Evolutionary conservation across 2,797 vertebrate species (phyloP).

Genomic region (Lepus townsendii): DNA sequence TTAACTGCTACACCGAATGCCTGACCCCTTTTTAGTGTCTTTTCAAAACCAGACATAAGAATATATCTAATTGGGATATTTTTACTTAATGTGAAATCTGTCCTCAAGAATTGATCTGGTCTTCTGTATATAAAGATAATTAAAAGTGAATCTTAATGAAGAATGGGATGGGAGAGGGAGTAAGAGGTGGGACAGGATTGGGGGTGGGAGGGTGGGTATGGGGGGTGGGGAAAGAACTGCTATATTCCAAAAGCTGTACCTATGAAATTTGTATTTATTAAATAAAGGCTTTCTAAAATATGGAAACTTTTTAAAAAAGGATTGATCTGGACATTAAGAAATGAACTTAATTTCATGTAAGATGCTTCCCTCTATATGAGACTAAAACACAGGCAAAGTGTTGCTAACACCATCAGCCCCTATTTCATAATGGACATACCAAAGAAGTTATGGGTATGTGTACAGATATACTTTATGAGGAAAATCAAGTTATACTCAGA

Average conservation of each 20-base stretch:
- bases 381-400: background rate
- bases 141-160: too few species aligned
- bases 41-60: constrained; percentile 18
- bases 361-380: background rate
- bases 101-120: background rate
- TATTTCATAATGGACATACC: background rate
- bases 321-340: constrained; percentile 38
- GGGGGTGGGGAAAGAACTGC: too few species aligned
- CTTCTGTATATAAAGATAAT: too few species aligned
- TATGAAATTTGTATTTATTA: too few species aligned
- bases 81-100: constrained; percentile 40
- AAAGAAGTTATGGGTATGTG: background rate
- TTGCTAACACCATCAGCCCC: background rate
- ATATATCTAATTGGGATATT: background rate
- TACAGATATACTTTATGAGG: background rate
- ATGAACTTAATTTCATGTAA: background rate
- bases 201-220: too few species aligned
- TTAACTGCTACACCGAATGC: too few species aligned
- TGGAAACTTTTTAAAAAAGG: background rate
- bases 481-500: constrained; percentile 44
- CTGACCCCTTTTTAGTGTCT: background rate
- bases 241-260: too few species aligned
- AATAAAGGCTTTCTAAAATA: too few species aligned
- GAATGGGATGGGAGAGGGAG: too few species aligned
- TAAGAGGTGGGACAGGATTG: too few species aligned